phyloP scores from a whole-genome alignment of 2,797 vertebrate genomes.

The Tachyglossus aculeatus region DNA sequence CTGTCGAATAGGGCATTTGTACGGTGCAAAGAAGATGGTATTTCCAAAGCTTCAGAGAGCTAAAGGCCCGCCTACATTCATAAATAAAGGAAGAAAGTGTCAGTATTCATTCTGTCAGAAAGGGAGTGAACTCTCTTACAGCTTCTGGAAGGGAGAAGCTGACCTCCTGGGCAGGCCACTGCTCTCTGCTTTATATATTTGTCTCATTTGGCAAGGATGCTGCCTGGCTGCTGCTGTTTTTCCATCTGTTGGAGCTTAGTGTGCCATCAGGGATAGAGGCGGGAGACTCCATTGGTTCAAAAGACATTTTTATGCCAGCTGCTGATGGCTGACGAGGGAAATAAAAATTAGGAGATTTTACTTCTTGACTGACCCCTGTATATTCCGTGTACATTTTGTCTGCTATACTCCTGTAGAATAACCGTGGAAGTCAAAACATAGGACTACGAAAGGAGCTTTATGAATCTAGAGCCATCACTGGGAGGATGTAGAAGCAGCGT shows the following conservation, averaged over 20 bases:
- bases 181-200: conserved; percentile 41
- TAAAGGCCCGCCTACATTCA: conserved; percentile 56
- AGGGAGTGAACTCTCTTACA: conserved; percentile 44
- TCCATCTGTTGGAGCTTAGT: conserved; percentile 57
- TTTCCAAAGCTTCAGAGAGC: conserved; percentile 46
- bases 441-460: conserved; percentile 1
- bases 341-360: conserved; percentile 42
- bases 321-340: conserved; percentile 48
- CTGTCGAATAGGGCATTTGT: conserved; percentile 59
- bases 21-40: conserved; percentile 43
- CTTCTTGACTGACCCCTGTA: conserved; percentile 36
- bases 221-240: conserved; percentile 54
- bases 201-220: conserved; percentile 47
- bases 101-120: conserved; percentile 29
- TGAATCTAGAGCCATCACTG: conserved; percentile 9
- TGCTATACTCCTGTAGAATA: conserved; percentile 24
- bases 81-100: conserved; percentile 53
- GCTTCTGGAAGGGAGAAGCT: conserved; percentile 50
- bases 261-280: conserved; percentile 57
- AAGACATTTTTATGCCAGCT: conserved; percentile 52
- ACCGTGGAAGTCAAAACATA: conserved; percentile 16
- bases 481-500: too few relatives aligned
- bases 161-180: conserved; percentile 46
- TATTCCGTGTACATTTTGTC: conserved; percentile 36
- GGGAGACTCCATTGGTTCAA: conserved; percentile 42